A percentile compares a stretch with the other conserved stretches of the same genome.
phyloP scores from a whole-genome alignment of 2,888 invertebrate genomes.

The Copidosoma aretas region DNA sequence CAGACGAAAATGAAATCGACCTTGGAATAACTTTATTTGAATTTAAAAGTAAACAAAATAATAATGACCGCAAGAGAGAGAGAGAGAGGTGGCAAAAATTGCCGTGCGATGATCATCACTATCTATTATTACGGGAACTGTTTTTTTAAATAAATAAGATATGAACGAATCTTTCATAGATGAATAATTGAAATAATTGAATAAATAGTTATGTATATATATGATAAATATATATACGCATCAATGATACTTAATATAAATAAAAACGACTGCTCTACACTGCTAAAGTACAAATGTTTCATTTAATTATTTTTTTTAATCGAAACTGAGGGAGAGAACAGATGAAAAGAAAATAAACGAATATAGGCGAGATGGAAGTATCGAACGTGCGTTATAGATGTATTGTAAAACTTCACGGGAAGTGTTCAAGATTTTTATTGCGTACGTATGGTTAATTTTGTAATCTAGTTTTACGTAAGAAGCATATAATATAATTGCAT shows the following conservation, averaged over 20 bases:
- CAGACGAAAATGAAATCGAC: slow-evolving; percentile 32
- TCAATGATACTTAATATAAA: slow-evolving; percentile 46
- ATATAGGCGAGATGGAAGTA: slow-evolving; percentile 34
- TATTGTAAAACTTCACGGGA: slow-evolving; percentile 11
- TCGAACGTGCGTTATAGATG: slow-evolving; percentile 42
- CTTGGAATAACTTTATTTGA: too few relatives aligned
- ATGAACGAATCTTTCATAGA: slow-evolving; percentile 36
- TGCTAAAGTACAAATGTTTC: slow-evolving; percentile 63
- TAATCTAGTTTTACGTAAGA: slow-evolving; percentile 30
- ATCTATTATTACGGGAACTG: slow-evolving; percentile 37
- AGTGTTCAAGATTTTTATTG: slow-evolving; percentile 32
- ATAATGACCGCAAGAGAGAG: slow-evolving; percentile 33
- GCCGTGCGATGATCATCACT: too few relatives aligned
- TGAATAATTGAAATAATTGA: slow-evolving; percentile 34
- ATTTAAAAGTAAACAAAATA: too few relatives aligned
- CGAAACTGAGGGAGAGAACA: slow-evolving; percentile 40
- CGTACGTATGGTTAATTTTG: slow-evolving; percentile 13
- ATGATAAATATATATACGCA: slow-evolving; percentile 44
- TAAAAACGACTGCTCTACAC: slow-evolving; percentile 62
- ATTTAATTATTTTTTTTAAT: slow-evolving; percentile 60
- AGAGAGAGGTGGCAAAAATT: slow-evolving; percentile 38
- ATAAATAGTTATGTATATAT: slow-evolving; percentile 52
- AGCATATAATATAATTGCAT: slow-evolving; percentile 27
- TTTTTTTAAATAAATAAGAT: slow-evolving; percentile 44
- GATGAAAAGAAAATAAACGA: slow-evolving; percentile 9